Conservation (phyloP, 2,888 invertebrate species). For the Microctonus aethiopoides region DNA sequence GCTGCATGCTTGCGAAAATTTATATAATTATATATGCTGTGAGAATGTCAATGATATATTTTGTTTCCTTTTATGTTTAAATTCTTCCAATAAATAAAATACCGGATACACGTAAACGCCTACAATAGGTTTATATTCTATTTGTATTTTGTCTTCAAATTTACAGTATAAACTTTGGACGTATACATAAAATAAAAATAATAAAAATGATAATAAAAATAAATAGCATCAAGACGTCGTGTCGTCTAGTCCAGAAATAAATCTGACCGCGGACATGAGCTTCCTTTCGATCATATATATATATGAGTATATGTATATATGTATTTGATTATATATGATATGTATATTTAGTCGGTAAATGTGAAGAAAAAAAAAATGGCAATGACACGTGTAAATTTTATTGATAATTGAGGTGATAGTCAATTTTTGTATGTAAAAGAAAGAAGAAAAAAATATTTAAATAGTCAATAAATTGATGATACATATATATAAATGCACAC, state of each 20-base stretch:
- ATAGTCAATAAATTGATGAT: constrained; percentile 9
- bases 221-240: no score
- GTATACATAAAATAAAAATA: constrained; percentile 6
- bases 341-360: neutral
- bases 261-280: constrained; percentile 43
- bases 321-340: neutral
- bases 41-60: constrained; percentile 32
- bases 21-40: constrained; percentile 19
- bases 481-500: neutral
- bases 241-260: constrained; percentile 52
- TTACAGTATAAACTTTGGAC: neutral
- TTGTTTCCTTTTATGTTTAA: constrained; percentile 11
- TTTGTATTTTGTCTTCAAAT: neutral
- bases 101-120: neutral
- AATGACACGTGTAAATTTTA: neutral
- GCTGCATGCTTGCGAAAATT: constrained; percentile 30
- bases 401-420: neutral
- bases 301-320: no score
- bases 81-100: constrained; percentile 10
- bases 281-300: constrained; percentile 12
- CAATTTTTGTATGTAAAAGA: neutral
- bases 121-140: neutral
- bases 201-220: constrained; percentile 21
- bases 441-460: neutral
- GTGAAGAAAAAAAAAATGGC: neutral